These are phyloP conservation scores for Clarias laeviceps DNA, from an alignment of 2,797 vertebrate genomes.

Conservation along the genomic window DNA sequence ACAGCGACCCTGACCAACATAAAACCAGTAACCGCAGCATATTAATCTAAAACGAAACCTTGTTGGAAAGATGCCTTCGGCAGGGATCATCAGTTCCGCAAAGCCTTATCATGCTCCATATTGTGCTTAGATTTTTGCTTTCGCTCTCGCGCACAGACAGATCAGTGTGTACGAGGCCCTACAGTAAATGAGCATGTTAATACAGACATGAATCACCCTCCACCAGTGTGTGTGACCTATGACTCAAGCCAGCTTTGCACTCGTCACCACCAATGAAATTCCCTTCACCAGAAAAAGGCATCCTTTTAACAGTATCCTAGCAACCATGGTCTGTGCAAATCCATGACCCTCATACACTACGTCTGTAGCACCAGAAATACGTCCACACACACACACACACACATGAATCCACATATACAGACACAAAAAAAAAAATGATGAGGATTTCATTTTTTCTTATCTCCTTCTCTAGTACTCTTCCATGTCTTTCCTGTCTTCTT, in stretches of 20 bases:
- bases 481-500: slow-evolving; percentile 28
- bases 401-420: not conserved
- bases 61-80: not conserved
- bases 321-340: slow-evolving; percentile 65
- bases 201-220: slow-evolving; percentile 16
- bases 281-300: slow-evolving; percentile 57
- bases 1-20: not conserved
- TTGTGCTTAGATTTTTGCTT: not conserved
- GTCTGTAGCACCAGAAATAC: slow-evolving; percentile 46
- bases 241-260: slow-evolving; percentile 45
- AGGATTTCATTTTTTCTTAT: slow-evolving; percentile 14
- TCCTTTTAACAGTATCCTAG: slow-evolving; percentile 66
- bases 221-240: slow-evolving; percentile 43
- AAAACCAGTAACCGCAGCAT: not conserved
- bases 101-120: not conserved
- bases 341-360: slow-evolving; percentile 55
- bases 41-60: not conserved
- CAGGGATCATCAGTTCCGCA: not conserved
- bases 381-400: slow-evolving; percentile 17
- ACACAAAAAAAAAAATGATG: not conserved
- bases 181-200: slow-evolving; percentile 16
- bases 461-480: slow-evolving; percentile 18
- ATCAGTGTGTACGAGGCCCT: not conserved
- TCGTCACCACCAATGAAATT: slow-evolving; percentile 45
- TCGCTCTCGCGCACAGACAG: not conserved